Conservation (phyloP, 2,888 invertebrate genomes). For the Cerastoderma edule region DNA sequence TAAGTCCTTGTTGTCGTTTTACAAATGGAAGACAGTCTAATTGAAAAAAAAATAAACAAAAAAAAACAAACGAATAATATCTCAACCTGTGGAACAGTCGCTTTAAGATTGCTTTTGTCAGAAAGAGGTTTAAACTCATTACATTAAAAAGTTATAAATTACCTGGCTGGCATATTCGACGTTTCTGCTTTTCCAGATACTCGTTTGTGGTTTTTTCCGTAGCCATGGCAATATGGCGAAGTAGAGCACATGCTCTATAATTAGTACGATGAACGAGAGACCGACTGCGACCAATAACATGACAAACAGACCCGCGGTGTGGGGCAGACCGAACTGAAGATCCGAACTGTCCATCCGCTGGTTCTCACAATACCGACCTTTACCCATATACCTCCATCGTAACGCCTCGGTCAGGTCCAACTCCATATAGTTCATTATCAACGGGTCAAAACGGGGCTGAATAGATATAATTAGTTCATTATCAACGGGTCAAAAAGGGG, state of each 20-base stretch:
- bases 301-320: conserved; percentile 76
- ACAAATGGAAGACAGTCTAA: too few relatives aligned
- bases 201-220: conserved; percentile 92
- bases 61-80: too few relatives aligned
- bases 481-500: too few relatives aligned
- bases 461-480: too few relatives aligned
- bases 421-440: conserved; percentile 89
- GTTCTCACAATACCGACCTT: conserved; percentile 84
- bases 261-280: conserved; percentile 87
- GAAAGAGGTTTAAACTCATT: too few relatives aligned
- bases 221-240: conserved; percentile 94
- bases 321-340: conserved; percentile 71
- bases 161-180: conserved; percentile 98
- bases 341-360: conserved; percentile 67
- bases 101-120: too few relatives aligned
- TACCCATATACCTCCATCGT: conserved; percentile 70
- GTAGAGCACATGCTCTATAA: conserved; percentile 94
- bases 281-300: conserved; percentile 78
- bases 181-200: conserved; percentile 94
- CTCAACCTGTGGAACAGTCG: too few relatives aligned
- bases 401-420: conserved; percentile 78
- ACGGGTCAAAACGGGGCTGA: conserved; percentile 93
- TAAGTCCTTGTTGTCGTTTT: too few relatives aligned
- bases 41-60: too few relatives aligned
- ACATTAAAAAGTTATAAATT: too few relatives aligned